phyloP scores from a whole-genome alignment of 2,113 vertebrate genomes.

The Melanostigma gelatinosum region DNA sequence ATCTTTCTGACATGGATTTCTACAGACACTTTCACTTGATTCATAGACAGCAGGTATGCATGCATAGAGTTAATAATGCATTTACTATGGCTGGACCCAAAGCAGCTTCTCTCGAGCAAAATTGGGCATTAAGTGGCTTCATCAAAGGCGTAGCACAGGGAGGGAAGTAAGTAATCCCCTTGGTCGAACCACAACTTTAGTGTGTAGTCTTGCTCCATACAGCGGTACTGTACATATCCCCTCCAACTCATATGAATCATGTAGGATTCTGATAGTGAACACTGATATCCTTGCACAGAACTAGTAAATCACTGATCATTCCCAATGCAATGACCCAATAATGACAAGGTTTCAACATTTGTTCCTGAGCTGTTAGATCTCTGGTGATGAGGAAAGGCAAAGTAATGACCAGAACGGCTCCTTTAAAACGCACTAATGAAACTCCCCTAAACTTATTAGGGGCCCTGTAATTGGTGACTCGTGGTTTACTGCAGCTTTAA shows the following conservation, averaged over 20 bases:
- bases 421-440: not conserved
- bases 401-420: not conserved
- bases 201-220: not conserved
- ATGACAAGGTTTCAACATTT: not conserved
- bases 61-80: not conserved
- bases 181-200: not conserved
- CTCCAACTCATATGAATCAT: not conserved
- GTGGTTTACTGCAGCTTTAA: slow-evolving; percentile 5
- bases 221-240: not conserved
- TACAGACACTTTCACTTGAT: not conserved
- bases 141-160: not conserved
- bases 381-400: not conserved
- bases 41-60: not conserved
- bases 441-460: not conserved
- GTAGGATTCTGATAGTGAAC: not conserved
- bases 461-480: not conserved
- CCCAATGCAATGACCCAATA: not conserved
- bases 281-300: not conserved
- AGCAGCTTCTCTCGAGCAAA: not conserved
- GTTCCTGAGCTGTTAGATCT: not conserved
- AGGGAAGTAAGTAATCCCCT: not conserved
- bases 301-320: not conserved
- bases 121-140: not conserved
- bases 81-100: not conserved
- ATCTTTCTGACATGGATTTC: not conserved